phyloP scores from a whole-genome alignment of 2,888 invertebrate species.

The Lasioglossum oenotherae region DNA sequence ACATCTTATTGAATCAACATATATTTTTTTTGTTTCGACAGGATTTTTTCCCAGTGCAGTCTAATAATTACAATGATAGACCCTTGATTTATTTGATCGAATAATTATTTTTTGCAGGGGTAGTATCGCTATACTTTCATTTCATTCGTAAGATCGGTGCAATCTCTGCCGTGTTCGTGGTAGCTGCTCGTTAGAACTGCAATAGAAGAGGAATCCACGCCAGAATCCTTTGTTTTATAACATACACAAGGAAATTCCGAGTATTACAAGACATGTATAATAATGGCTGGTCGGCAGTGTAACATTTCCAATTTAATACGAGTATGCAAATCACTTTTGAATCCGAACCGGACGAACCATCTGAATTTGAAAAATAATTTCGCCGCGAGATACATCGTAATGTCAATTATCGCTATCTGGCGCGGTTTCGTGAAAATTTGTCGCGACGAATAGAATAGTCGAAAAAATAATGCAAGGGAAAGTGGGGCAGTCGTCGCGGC shows the following conservation, averaged over 20 bases:
- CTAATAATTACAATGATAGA: neutral
- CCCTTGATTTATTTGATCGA: no score
- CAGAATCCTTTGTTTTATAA: conserved; percentile 1
- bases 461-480: conserved; percentile 13
- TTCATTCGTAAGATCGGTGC: neutral
- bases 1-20: no score
- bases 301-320: conserved; percentile 18
- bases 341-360: conserved; percentile 9
- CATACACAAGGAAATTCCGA: neutral
- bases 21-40: no score
- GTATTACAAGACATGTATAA: conserved; percentile 30
- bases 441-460: conserved; percentile 7
- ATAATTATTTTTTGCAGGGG: no score
- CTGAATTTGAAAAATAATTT: conserved; percentile 26
- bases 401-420: conserved; percentile 15
- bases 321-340: conserved; percentile 33
- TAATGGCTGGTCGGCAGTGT: neutral
- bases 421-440: conserved; percentile 18
- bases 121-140: neutral
- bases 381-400: neutral
- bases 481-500: neutral
- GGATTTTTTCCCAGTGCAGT: no score
- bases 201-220: neutral
- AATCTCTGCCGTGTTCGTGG: neutral
- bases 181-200: neutral